phyloP scores from a whole-genome alignment of 2,888 invertebrate species.

The Sepiola atlantica region DNA sequence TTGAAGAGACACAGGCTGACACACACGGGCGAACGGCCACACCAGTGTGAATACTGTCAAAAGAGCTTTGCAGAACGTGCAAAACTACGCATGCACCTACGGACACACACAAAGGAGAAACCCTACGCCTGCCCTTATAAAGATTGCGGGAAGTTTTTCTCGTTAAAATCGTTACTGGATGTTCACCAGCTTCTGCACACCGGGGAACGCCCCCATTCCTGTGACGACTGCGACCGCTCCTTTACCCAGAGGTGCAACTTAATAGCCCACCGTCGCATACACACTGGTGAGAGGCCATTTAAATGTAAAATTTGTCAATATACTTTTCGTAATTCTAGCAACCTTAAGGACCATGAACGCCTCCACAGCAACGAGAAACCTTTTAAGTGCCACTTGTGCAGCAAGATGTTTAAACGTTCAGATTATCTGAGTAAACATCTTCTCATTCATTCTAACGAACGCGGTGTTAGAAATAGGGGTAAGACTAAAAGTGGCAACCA shows the following conservation, averaged over 20 bases:
- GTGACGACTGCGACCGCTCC: not conserved
- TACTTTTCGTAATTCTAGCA: not conserved
- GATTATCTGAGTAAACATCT: not conserved
- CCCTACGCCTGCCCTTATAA: not conserved
- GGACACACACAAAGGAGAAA: not conserved
- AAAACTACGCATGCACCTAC: not conserved
- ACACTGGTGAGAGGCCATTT: slow-evolving; percentile 1
- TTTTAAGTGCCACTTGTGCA: not conserved
- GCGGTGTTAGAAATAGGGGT: not conserved
- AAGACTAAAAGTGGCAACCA: not conserved
- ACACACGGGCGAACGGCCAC: not conserved
- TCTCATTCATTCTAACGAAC: not conserved
- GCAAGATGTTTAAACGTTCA: not conserved
- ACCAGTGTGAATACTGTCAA: not conserved
- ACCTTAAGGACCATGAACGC: not conserved
- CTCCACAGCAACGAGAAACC: not conserved
- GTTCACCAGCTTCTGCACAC: not conserved
- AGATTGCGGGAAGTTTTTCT: not conserved
- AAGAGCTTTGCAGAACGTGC: not conserved
- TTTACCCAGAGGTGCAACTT: not conserved
- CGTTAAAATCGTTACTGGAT: not conserved
- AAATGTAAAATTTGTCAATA: not conserved
- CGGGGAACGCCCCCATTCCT: not conserved
- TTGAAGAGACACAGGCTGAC: not conserved
- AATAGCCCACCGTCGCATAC: slow-evolving; percentile 9